Evolutionary conservation across 1,140 invertebrate genomes (phyloP).

Genomic region (Lutraria rhynchaena): DNA sequence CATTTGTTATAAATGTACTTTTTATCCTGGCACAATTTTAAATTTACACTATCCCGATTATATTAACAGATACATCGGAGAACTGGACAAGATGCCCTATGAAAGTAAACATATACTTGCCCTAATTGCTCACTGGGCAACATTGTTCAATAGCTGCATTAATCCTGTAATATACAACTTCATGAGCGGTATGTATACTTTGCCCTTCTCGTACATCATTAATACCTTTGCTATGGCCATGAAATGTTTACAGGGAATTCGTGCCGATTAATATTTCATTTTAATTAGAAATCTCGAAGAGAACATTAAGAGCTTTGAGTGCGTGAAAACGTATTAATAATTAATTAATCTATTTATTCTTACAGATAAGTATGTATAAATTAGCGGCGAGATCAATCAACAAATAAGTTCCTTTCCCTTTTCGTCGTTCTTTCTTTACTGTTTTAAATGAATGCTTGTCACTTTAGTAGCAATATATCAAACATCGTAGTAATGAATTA

Average conservation of each 20-base stretch:
- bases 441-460: too few relatives aligned
- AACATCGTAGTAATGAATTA: too few relatives aligned
- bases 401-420: too few relatives aligned
- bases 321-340: not conserved
- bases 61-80: constrained; percentile 27
- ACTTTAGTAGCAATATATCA: too few relatives aligned
- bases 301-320: not conserved
- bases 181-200: constrained; percentile 89
- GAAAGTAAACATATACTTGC: constrained; percentile 49
- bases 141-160: constrained; percentile 92
- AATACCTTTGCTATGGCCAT: not conserved
- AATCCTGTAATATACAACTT: constrained; percentile 97
- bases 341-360: not conserved
- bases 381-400: too few relatives aligned
- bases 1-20: too few relatives aligned
- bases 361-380: not conserved
- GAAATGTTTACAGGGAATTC: not conserved
- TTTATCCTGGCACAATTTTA: too few relatives aligned
- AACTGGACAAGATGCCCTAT: not conserved
- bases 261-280: not conserved
- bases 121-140: constrained; percentile 71
- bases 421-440: too few relatives aligned
- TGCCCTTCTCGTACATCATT: not conserved
- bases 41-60: too few relatives aligned
- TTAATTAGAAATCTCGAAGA: not conserved